A percentile compares a stretch with the other conserved stretches of the same genome.
phyloP scores from a whole-genome alignment of 2,113 vertebrate genomes.

The Argyrosomus japonicus region DNA sequence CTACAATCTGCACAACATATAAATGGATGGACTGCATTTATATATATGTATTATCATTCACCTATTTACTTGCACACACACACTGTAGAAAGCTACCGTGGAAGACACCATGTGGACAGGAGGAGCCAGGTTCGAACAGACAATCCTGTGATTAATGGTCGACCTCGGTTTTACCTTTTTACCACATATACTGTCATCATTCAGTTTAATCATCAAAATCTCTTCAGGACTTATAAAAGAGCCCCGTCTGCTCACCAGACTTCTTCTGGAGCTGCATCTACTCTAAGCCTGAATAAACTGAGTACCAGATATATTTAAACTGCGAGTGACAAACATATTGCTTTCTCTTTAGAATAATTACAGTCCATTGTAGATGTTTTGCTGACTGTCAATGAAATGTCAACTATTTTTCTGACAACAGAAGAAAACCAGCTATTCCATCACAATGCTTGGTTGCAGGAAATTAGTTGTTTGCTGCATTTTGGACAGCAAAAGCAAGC shows the following conservation, averaged over 20 bases:
- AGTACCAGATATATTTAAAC: neutral
- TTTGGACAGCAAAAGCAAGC: neutral
- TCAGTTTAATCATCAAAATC: neutral
- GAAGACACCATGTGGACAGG: neutral
- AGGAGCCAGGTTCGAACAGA: neutral
- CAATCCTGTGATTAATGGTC: neutral
- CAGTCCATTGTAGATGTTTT: neutral
- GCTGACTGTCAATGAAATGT: neutral
- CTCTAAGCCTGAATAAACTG: neutral
- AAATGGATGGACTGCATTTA: conserved; percentile 2
- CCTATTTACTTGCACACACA: neutral
- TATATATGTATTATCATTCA: neutral
- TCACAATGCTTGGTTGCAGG: neutral
- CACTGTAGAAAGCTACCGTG: too few species aligned
- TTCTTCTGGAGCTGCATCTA: neutral
- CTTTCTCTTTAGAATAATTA: neutral
- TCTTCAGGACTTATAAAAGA: neutral
- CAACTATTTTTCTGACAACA: neutral
- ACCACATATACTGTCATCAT: neutral
- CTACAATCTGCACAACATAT: neutral
- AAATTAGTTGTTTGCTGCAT: neutral
- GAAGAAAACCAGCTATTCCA: neutral
- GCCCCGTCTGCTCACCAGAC: conserved; percentile 22
- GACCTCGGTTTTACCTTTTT: neutral
- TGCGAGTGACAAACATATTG: neutral